A percentile compares a stretch with the other conserved stretches of the same genome.
Conservation (phyloP, 2,797 vertebrate genomes). For the Clarias laeviceps region DNA sequence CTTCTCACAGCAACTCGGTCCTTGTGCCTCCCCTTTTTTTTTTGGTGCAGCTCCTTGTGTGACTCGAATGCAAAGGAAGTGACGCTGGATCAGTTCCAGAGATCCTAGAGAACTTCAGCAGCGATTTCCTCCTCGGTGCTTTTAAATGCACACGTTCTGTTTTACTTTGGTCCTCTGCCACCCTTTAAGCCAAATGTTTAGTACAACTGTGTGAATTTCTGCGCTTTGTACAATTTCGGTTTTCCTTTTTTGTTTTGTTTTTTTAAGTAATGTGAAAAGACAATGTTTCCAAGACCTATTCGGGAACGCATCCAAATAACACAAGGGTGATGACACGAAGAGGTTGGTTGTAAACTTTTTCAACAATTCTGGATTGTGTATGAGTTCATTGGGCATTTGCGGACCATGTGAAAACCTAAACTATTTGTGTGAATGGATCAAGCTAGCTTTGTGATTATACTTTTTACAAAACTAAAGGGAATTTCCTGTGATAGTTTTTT, state of each 20-base stretch:
- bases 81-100: constrained; percentile 29
- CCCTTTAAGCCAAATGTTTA: background rate
- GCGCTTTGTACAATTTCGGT: constrained; percentile 32
- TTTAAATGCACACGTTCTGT: constrained; percentile 12
- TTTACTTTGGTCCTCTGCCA: constrained; percentile 18
- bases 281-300: constrained; percentile 53
- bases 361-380: constrained; percentile 17
- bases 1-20: background rate
- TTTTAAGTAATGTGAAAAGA: constrained; percentile 62
- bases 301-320: constrained; percentile 29
- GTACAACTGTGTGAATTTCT: constrained; percentile 49
- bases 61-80: constrained; percentile 29
- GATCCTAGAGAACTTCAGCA: constrained; percentile 40
- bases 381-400: constrained; percentile 50
- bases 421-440: background rate
- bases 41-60: background rate
- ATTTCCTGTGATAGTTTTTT: constrained; percentile 9
- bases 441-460: background rate
- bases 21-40: background rate
- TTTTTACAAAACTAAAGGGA: constrained; percentile 36
- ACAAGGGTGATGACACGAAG: constrained; percentile 16
- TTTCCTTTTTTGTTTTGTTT: constrained; percentile 45
- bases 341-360: constrained; percentile 7
- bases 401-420: constrained; percentile 63
- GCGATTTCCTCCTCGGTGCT: constrained; percentile 30